Base-by-base conservation (phyloP, 2,888 invertebrate genomes). In the Automeris io region DNA sequence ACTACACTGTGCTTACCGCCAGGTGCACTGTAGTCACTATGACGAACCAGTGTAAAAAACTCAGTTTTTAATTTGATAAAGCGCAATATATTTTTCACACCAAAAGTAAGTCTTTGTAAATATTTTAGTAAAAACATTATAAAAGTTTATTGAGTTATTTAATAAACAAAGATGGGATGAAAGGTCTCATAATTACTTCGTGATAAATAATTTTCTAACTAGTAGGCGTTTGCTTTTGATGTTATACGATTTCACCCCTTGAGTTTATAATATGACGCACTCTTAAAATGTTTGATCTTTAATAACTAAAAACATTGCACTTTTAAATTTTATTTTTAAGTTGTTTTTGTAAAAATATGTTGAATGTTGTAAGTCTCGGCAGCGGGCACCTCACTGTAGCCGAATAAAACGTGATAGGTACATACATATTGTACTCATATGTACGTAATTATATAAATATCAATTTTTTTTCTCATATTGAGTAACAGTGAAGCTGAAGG, bases 321-420 rank as follows among this genome's bases (percentile, higher is more conserved):
- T 5, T 16, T 16, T n/a, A n/a, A n/a, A n/a, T n/a, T n/a, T n/a
- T n/a, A n/a, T n/a, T n/a, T n/a, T n/a, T n/a, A n/a, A n/a, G n/a
- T n/a, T 29, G 16, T 7, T 16, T 29, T 8, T 16, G 13, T 13
- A 8, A 9, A 16, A 8, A 29, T 16, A 16, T 16, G 3, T 16
- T 29, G 13, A 12, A 7, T 18, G n/a, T 16, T 5, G 12, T 18
- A 18, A 39, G 33, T 42, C 31, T 35, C 32, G 11, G 5, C 18
- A 25, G 39, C 39, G 33, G 39, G 25, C 34, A 37, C 5, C 39
- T 44, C 41, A 37, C 44, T 31, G 32, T 23, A 25, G 39, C 31
- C 39, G 37, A 22, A 11, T 35, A 33, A 26, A 35, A 36, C 39
- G 42, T 39, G 38, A 39, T 29, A 29, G 8, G 16, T 33, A 32